Conservation (phyloP, 35 echinoderm and acorn worm genomes). For the Ophiothrix spiculata region DNA sequence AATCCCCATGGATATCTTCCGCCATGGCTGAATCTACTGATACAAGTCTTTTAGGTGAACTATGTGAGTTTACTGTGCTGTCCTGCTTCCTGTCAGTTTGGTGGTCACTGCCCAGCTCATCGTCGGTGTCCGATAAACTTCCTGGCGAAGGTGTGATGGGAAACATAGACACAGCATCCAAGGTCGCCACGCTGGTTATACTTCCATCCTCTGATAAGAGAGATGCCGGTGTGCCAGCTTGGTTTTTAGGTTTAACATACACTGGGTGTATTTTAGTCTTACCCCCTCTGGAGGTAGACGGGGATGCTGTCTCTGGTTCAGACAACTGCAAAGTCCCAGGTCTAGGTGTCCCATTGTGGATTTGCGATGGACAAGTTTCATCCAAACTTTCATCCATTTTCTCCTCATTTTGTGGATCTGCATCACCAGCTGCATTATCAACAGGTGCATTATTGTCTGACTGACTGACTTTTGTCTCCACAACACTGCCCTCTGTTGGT, state of each 20-base stretch:
- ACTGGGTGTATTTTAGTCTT: neutral
- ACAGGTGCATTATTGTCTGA: neutral
- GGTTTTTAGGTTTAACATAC: neutral
- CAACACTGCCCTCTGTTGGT: neutral
- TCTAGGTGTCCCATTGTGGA: neutral
- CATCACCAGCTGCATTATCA: neutral
- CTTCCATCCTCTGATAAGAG: slow-evolving; percentile 5
- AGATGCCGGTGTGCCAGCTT: slow-evolving; percentile 16
- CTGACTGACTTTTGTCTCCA: neutral
- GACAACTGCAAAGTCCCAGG: neutral
- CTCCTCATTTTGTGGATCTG: neutral
- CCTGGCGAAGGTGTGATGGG: neutral
- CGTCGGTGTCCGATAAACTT: slow-evolving; percentile 2
- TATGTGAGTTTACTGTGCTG: neutral
- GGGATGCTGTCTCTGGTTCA: too few species aligned
- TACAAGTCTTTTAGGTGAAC: slow-evolving; percentile 29
- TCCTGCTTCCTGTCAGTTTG: neutral
- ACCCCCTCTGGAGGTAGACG: slow-evolving; percentile 1
- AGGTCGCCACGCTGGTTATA: neutral
- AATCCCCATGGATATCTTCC: slow-evolving; percentile 58
- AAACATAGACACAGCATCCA: neutral
- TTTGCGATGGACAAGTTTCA: neutral
- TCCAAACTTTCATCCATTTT: neutral
- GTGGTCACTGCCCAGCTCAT: neutral
- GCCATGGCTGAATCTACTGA: slow-evolving; percentile 49